A percentile compares a stretch with the other conserved stretches of the same genome.
Conservation (phyloP, 2,797 vertebrate species). For the Coilia nasus region DNA sequence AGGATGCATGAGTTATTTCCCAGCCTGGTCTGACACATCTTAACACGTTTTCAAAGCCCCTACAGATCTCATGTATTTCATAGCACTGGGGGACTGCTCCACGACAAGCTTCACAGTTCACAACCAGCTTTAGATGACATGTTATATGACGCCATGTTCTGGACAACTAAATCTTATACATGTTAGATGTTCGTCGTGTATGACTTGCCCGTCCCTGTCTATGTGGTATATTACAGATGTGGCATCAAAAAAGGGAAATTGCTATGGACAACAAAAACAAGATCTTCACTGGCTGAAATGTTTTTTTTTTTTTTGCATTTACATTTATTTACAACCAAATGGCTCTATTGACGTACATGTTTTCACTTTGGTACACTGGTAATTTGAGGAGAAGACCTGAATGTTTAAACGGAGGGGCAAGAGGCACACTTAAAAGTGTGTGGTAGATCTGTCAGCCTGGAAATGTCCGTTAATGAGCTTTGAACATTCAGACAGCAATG, state of each 20-base stretch:
- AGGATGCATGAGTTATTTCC: conserved; percentile 47
- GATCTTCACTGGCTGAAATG: neutral
- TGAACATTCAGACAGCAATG: neutral
- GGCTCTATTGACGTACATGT: neutral
- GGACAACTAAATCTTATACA: conserved; percentile 29
- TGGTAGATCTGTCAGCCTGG: neutral
- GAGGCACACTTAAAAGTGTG: neutral
- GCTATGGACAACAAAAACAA: neutral
- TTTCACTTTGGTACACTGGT: neutral
- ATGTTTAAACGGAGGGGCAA: neutral
- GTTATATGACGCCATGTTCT: conserved; percentile 29
- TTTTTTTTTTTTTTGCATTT: neutral
- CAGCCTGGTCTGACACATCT: conserved; percentile 33
- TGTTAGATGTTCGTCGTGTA: neutral
- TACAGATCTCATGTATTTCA: conserved; percentile 38
- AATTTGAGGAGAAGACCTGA: neutral
- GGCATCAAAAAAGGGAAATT: conserved; percentile 15
- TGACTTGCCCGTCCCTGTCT: neutral
- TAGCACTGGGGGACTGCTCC: conserved; percentile 26
- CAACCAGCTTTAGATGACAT: conserved; percentile 7
- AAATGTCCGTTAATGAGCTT: conserved; percentile 6
- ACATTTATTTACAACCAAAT: conserved; percentile 1
- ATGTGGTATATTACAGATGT: neutral
- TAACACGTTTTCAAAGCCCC: conserved; percentile 31
- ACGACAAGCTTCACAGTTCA: conserved; percentile 28